Base-by-base conservation (phyloP, 2,888 invertebrate genomes). In the Microplitis deprimator region DNA sequence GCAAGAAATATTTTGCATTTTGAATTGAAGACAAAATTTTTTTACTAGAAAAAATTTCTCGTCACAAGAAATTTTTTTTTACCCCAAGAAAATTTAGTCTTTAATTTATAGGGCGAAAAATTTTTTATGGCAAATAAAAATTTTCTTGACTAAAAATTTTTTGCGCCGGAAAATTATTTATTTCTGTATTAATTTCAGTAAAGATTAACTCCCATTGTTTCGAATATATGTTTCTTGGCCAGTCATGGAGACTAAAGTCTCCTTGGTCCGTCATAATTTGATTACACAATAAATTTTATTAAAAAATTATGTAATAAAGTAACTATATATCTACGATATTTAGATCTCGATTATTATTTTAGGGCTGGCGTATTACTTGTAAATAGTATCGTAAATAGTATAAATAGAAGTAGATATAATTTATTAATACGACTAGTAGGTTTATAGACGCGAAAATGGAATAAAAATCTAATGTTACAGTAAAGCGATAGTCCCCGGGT, bases 181-280 rank as follows among this genome's bases (percentile, higher is more conserved):
- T 2, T 4, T 29, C 29, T 29, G 29, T 29, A 29, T 29, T 29
- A 29, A 29, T 29, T 29, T 29, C 41, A 69, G 39, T 29, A 61
- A 10, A 41, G 41, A 50, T 13, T 50, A 50, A 50, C 50, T 50
- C 13, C 50, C 13, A 13, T 13, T 13, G 50, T 50, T 65, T 70
- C 65, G 65, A 76, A 76, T 76, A 76, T 76, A 76, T 76, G 61
- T 76, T 76, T 76, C 76, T 41, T 38, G 65, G 60, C 64, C 75
- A 75, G 75, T 75, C 75, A 65, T 59, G 16, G 41, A 61, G 7
- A 50, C 68, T 75, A 6, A 29, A 29, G 69, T 75, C 68, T 59
- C 7, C 60, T 76, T 76, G 76, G 76, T 76, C 76, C 76, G 61
- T 70, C n/a, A 70, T 65, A 50, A 41, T 50, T 62, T 64, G 40